Percentiles rank a stretch among this genome's conserved stretches.
Evolutionary conservation across 2,888 invertebrate genomes (phyloP).

Genomic region (Nomada hirtipes): DNA sequence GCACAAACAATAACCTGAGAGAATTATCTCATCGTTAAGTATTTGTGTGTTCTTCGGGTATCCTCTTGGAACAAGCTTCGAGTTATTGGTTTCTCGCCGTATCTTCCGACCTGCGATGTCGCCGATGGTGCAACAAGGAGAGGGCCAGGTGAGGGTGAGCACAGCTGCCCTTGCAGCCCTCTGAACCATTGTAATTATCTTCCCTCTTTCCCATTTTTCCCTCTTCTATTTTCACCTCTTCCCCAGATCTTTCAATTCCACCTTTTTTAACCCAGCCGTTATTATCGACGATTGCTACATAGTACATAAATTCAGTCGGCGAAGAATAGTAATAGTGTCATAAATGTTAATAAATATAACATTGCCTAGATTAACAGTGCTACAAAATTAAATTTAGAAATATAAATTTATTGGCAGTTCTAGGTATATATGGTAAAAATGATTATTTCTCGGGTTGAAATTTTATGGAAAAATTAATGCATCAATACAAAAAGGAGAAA

Average conservation of each 20-base stretch:
- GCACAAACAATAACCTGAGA: constrained; percentile 60
- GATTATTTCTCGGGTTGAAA: too few relatives aligned
- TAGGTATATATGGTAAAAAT: too few relatives aligned
- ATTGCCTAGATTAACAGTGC: too few relatives aligned
- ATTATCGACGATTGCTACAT: too few relatives aligned
- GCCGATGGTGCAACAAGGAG: constrained; percentile 52
- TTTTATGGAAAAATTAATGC: too few relatives aligned
- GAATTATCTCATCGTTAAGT: constrained; percentile 56
- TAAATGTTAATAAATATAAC: too few relatives aligned
- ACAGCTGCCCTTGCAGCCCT: constrained; percentile 72
- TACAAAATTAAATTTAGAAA: too few relatives aligned
- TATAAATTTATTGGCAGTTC: too few relatives aligned
- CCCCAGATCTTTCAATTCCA: constrained; percentile 36
- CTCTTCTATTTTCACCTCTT: constrained; percentile 16
- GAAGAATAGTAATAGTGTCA: too few relatives aligned
- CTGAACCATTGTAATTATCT: constrained; percentile 73
- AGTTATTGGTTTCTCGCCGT: constrained; percentile 55
- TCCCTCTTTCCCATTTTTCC: constrained; percentile 34
- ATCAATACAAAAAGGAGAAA: too few relatives aligned
- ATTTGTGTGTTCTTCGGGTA: constrained; percentile 55
- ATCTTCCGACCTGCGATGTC: constrained; percentile 60
- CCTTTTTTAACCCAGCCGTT: constrained; percentile 10
- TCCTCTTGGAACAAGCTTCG: constrained; percentile 43
- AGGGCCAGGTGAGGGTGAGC: constrained; percentile 74
- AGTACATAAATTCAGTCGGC: too few relatives aligned